A percentile compares a stretch with the other conserved stretches of the same genome.
These are phyloP conservation scores for Lymantria dispar DNA, from an alignment of 2,888 invertebrate genomes.

Conservation along the genomic window DNA sequence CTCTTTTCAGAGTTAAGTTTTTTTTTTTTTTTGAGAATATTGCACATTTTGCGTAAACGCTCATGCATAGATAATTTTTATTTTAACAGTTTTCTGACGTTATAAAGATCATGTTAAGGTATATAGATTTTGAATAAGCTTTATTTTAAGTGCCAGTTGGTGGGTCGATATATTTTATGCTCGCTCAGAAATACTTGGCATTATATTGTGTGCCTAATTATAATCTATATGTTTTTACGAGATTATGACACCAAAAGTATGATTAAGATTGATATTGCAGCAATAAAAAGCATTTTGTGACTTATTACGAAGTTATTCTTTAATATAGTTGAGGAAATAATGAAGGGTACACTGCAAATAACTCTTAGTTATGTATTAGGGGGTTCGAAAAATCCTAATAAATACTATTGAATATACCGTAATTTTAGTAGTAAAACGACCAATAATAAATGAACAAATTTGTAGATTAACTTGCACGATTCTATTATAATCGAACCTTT, in stretches of 20 bases:
- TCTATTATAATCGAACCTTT: no score
- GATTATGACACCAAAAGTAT: slow-evolving; percentile 76
- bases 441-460: no score
- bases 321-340: slow-evolving; percentile 1
- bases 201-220: slow-evolving; percentile 25
- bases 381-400: neutral
- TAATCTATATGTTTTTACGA: slow-evolving; percentile 47
- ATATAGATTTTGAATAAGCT: slow-evolving; percentile 31
- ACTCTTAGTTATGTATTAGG: neutral
- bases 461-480: no score
- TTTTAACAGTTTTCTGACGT: slow-evolving; percentile 12
- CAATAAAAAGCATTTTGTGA: slow-evolving; percentile 20
- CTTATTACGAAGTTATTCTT: slow-evolving; percentile 4
- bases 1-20: no score
- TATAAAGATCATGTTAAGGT: slow-evolving; percentile 32
- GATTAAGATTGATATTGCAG: slow-evolving; percentile 41
- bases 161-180: slow-evolving; percentile 17
- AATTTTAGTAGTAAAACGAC: no score
- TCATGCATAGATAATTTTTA: neutral
- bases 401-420: no score
- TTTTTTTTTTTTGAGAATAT: no score
- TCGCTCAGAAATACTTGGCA: slow-evolving; percentile 9
- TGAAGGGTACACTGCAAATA: slow-evolving; percentile 11
- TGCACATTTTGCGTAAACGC: no score
- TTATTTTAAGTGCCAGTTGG: slow-evolving; percentile 27